Conservation (phyloP, 2,113 vertebrate species). For the Esox niger region DNA sequence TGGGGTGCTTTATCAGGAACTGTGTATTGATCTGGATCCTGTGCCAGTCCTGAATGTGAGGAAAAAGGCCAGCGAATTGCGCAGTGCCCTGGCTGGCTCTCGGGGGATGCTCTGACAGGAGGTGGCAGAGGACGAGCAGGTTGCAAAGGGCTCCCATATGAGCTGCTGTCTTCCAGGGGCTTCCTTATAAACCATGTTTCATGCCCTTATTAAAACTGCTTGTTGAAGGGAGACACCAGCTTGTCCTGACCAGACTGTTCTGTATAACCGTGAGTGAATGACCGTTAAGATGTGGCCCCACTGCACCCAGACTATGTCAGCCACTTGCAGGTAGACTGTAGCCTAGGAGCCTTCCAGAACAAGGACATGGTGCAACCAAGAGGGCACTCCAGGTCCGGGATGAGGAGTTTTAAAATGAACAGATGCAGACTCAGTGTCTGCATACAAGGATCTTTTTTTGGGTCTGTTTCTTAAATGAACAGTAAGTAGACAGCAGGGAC, state of each 20-base stretch:
- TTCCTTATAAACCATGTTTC: slow-evolving; percentile 38
- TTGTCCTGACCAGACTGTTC: slow-evolving; percentile 18
- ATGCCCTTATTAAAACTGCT: slow-evolving; percentile 40
- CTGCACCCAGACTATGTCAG: not conserved
- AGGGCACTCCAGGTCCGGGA: too few relatives aligned
- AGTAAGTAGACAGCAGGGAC: slow-evolving; percentile 53
- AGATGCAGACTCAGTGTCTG: too few relatives aligned
- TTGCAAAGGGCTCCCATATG: slow-evolving; percentile 30
- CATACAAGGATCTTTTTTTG: slow-evolving; percentile 27
- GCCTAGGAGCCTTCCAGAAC: not conserved
- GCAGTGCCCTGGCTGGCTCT: slow-evolving; percentile 30
- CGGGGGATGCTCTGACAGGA: not conserved
- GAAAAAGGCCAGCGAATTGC: slow-evolving; percentile 45
- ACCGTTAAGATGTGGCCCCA: not conserved
- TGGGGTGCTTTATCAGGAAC: not conserved
- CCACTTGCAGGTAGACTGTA: slow-evolving; percentile 1
- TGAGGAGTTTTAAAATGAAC: not conserved
- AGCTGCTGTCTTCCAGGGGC: slow-evolving; percentile 18
- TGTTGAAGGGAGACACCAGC: not conserved
- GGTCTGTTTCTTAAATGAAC: slow-evolving; percentile 52
- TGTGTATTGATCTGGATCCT: slow-evolving; percentile 1
- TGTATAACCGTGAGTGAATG: slow-evolving; percentile 21
- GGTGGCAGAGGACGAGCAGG: slow-evolving; percentile 40
- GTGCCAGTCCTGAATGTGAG: slow-evolving; percentile 15
- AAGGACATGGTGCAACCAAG: not conserved